A percentile compares a stretch with the other conserved stretches of the same genome.
phyloP scores from a whole-genome alignment of 1,140 invertebrate species.

The Listronotus oregonensis region DNA sequence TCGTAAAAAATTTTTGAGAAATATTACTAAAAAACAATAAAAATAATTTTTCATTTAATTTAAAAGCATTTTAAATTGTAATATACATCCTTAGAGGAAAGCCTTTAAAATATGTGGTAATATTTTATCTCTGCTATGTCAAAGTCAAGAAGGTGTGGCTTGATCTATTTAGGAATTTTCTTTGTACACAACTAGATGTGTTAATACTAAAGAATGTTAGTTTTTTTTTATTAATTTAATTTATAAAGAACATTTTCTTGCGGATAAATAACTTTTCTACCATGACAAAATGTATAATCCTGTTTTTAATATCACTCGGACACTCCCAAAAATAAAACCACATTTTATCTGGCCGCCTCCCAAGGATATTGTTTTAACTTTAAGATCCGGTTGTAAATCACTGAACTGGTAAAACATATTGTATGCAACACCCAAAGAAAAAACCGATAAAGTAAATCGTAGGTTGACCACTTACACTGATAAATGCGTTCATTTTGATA shows the following conservation, averaged over 20 bases:
- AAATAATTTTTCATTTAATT: too few species aligned
- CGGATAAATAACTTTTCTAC: too few species aligned
- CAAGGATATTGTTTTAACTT: background rate
- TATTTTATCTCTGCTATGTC: background rate
- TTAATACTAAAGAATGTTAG: background rate
- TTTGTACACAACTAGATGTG: background rate
- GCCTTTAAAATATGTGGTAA: background rate
- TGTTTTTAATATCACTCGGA: too few species aligned
- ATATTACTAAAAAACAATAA: too few species aligned
- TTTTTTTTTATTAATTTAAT: too few species aligned
- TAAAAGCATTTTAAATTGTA: too few species aligned
- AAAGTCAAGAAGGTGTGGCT: background rate
- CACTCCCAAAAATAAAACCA: background rate
- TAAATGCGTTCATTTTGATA: conserved; percentile 41
- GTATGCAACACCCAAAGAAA: conserved; percentile 9
- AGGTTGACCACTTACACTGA: conserved; percentile 36
- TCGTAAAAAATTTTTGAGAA: too few species aligned
- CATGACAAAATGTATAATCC: background rate
- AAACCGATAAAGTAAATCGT: conserved; percentile 9
- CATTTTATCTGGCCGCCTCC: background rate
- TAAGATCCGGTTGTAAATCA: conserved; percentile 1
- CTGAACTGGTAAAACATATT: background rate
- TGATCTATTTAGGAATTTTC: background rate
- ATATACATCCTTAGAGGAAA: background rate
- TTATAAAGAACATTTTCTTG: too few species aligned